phyloP scores from a whole-genome alignment of 2,797 vertebrate genomes.

The Tadarida brasiliensis region DNA sequence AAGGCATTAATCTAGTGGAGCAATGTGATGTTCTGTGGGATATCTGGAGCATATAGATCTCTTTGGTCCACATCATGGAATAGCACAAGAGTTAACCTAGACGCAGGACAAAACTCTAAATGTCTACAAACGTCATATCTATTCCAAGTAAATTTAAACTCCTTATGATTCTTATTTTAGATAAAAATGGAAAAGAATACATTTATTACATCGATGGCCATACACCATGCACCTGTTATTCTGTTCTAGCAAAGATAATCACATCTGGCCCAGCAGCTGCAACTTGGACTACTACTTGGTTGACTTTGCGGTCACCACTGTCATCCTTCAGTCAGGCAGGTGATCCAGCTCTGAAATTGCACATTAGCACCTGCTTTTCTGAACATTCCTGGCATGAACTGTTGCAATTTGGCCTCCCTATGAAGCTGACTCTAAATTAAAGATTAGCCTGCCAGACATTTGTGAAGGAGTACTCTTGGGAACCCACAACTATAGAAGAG shows the following conservation, averaged over 20 bases:
- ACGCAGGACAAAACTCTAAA: not conserved
- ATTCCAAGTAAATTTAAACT: not conserved
- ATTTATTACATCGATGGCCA: not conserved
- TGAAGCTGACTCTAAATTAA: not conserved
- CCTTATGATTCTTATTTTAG: not conserved
- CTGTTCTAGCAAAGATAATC: not conserved
- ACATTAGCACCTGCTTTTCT: slow-evolving; percentile 45
- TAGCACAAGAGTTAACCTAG: not conserved
- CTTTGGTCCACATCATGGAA: not conserved
- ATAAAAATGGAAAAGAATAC: not conserved
- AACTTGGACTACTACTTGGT: not conserved
- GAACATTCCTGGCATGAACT: slow-evolving; percentile 49
- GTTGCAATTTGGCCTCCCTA: not conserved
- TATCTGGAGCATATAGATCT: not conserved
- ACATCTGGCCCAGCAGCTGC: slow-evolving; percentile 34
- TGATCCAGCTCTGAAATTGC: not conserved
- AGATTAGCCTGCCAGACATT: slow-evolving; percentile 49
- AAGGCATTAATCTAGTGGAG: not conserved
- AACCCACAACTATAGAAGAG: not conserved
- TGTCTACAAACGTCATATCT: too few species aligned
- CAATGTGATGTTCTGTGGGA: not conserved
- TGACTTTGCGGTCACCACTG: not conserved
- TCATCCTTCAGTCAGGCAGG: not conserved
- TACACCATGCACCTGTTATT: not conserved
- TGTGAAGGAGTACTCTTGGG: not conserved